Base-by-base conservation (phyloP, 2,797 vertebrate genomes). In the Anas acuta region DNA sequence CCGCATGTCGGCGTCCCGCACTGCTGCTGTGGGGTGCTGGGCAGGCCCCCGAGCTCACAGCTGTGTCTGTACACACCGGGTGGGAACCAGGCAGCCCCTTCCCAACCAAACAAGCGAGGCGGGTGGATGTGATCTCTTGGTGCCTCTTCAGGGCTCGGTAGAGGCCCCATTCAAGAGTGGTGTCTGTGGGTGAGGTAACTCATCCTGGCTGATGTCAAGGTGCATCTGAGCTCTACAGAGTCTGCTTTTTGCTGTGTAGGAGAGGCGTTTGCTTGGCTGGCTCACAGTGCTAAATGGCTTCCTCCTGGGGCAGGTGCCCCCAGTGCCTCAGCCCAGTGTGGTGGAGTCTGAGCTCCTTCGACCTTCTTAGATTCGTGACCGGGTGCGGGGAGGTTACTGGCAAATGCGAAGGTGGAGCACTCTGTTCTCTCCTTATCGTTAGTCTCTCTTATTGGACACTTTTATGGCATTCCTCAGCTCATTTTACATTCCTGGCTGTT, bases 311-410 rank as follows among this genome's bases (percentile, higher is more conserved):
- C 41, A 13, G 1, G 18, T 71, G 61, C 7, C 18, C 32, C 16
- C 8, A 1, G 21, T 25, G 35, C 35, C 2, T 22, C 56, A 21
- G 41, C 4, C 5, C 2, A 1, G 35, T 4, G 3, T 3, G 23
- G 13, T 23, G 77, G 12, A 0, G 10, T 35, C 65, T 33, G 6
- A 1, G 30, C 75, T 45, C 33, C 70, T 56, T 7, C 23, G 53
- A 1, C 32, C 30, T n/a, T 73, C 18, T 21, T 53, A 47, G 18
- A 2, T 70, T 30, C 37, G 76, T 30, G 72, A 20, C 20, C 0
- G 0, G 0, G 21, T 58, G 5, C 26, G 3, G 72, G 58, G 57
- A 70, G 30, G 35, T 28, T 5, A 22, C 23, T 22, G 51, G 23
- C 41, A 18, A 17, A 18, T 1, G 4, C 25, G 9, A 54, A 66